Evolutionary conservation across 2,888 invertebrate genomes (phyloP), one percentile per base, ranked within the genome.

Genomic region (Luperina testacea): DNA sequence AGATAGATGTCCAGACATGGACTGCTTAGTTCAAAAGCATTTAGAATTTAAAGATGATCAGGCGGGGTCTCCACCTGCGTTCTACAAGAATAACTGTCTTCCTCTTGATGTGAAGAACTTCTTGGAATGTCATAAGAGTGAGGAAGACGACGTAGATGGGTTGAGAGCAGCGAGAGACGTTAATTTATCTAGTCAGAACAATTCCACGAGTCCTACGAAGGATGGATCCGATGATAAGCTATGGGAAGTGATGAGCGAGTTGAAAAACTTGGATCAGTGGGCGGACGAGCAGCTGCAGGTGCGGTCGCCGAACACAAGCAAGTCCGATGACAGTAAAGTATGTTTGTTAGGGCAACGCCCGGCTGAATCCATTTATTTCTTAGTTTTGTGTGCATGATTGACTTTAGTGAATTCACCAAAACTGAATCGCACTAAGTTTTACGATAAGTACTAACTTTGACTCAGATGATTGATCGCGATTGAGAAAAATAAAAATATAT

Each of bases 321-420:
- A 93, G 87, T 94, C 95, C 73, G 96, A 96, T 63, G 96, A 96
- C 81, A 94, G 92, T 87, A 95, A 95, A 92, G 96, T 96, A 91
- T 86, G 92, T 88, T 76, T 76, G 48, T 32, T 38, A 27, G 80
- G 78, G 77, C 76, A 83, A 69, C 71, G 83, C 75, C 82, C 74
- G 53, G 42, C 53, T 63, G 59, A 71, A 48, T 75, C 27, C 38
- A 65, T 83, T 84, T 75, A 70, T 84, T 86, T 78, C 27, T 82
- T 69, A 69, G 64, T 78, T 72, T 78, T 75, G 51, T 84, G 79
- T 82, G 83, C 85, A 83, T 86, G 78, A 80, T 82, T 81, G 80
- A 73, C 74, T 77, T 71, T 81, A 73, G 80, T 83, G 72, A 82
- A 89, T 75, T 79, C 71, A 80, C 81, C 72, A 71, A 75, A 82